Evolutionary conservation across 1,140 invertebrate species (phyloP), one percentile per base, ranked within the genome.

Genomic region (Saccostrea echinata): DNA sequence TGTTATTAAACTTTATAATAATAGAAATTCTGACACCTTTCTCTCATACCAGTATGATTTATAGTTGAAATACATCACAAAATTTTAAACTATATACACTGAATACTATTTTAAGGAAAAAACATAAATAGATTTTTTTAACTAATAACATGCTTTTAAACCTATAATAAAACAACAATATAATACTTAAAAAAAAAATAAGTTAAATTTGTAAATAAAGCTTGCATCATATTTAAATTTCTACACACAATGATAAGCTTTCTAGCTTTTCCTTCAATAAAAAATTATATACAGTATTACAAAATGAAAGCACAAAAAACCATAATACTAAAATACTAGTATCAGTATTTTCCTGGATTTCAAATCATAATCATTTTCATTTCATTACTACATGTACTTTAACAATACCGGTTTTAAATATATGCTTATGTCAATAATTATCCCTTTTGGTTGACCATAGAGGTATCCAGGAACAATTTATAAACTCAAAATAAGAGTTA

Each of bases 101-200:
- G 12, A 33, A 30, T 30, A 76, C 27, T 16, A 33, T 16, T 18
- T n/a, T 21, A 21, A 61, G 4, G 18, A 61, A 61, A 61, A 8
- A 61, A 61, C 18, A 61, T 61, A 76, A 76, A 35, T 76, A 76
- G 27, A 76, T 16, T 2, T 76, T 27, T 76, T 27, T 33, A 16
- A 30, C 27, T 76, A 76, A 76, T 27, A 76, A 30, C 68, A 76
- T 76, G 68, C 68, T 76, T 18, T 33, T 76, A 76, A 76, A 76
- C 11, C 68, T 76, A 76, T 76, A 27, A 76, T 16, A 76, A 76
- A 30, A 30, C 68, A 76, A 76, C 68, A 76, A 18, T 33, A 13
- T 16, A 43, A 43, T 76, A 27, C 30, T 16, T 30, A 24, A 71
- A 11, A 71, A 27, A 12, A 2, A 71, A 24, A 71, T 9, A 30